Evolutionary conservation across 2,888 invertebrate genomes (phyloP).

Genomic region (Mesorhabditis spiculigera): DNA sequence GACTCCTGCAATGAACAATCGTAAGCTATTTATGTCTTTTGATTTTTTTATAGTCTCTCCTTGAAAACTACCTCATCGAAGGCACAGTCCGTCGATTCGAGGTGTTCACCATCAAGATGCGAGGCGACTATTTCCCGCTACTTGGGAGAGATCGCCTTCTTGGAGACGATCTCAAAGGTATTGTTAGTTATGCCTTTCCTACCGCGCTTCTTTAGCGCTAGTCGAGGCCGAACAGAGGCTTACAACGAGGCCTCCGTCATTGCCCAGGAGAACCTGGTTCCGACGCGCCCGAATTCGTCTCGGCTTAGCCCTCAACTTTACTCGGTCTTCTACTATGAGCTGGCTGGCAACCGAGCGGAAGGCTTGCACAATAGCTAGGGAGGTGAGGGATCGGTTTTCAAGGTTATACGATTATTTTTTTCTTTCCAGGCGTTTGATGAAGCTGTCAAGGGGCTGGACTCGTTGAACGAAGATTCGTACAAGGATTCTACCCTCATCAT

Average conservation of each 20-base stretch:
- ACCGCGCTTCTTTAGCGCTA: conserved; percentile 68
- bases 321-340: conserved; percentile 99
- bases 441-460: conserved; percentile 98
- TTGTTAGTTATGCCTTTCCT: background rate
- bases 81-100: conserved; percentile 96
- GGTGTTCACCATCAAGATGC: conserved; percentile 99
- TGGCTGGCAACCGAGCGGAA: conserved; percentile 96
- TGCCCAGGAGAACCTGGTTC: conserved; percentile 96
- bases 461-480: conserved; percentile 98
- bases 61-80: conserved; percentile 98
- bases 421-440: conserved; percentile 89
- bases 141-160: conserved; percentile 98
- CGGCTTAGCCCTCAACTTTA: conserved; percentile 98
- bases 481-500: conserved; percentile 99
- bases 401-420: too few relatives aligned
- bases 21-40: conserved; percentile 17
- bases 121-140: conserved; percentile 99
- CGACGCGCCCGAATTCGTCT: conserved; percentile 97
- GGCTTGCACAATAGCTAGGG: conserved; percentile 98
- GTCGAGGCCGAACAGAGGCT: conserved; percentile 94
- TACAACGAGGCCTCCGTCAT: conserved; percentile 98
- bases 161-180: conserved; percentile 93
- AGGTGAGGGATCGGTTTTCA: conserved; percentile 67
- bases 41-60: conserved; percentile 74
- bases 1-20: conserved; percentile 97